phyloP scores from a whole-genome alignment of 2,888 invertebrate genomes.

The Himalopsyche japonica region DNA sequence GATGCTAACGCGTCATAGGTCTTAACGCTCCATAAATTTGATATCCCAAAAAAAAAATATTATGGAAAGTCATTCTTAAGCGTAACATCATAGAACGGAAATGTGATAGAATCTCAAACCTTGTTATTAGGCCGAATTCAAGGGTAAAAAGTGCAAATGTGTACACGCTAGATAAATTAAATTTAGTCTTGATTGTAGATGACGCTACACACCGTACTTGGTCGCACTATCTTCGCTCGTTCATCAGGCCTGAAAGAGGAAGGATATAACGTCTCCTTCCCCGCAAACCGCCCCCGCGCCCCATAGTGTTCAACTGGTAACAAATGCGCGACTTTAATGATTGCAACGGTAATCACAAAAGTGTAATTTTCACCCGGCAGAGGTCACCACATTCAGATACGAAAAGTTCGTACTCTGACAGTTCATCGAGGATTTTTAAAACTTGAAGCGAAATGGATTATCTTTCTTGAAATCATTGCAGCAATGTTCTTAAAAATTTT shows the following conservation, averaged over 20 bases:
- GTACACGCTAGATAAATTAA: background rate
- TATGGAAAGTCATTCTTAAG: too few species aligned
- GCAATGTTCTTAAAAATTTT: too few species aligned
- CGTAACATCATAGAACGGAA: too few species aligned
- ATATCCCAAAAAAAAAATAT: too few species aligned
- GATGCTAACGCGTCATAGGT: too few species aligned
- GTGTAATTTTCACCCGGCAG: background rate
- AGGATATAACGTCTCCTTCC: background rate
- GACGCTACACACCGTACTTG: background rate
- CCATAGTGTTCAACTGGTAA: background rate
- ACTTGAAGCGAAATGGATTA: too few species aligned
- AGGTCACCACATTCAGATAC: background rate
- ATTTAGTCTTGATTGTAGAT: background rate
- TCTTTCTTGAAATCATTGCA: too few species aligned
- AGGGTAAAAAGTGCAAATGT: background rate
- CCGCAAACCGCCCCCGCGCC: background rate
- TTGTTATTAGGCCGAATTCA: too few species aligned
- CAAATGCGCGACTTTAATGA: background rate
- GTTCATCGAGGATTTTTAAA: background rate
- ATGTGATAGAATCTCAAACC: too few species aligned
- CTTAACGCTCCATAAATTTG: too few species aligned
- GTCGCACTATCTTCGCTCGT: background rate
- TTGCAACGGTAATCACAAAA: background rate
- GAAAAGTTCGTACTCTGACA: background rate
- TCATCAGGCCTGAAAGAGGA: background rate